phyloP scores from a whole-genome alignment of 2,888 invertebrate genomes.

The Crematogaster levior region DNA sequence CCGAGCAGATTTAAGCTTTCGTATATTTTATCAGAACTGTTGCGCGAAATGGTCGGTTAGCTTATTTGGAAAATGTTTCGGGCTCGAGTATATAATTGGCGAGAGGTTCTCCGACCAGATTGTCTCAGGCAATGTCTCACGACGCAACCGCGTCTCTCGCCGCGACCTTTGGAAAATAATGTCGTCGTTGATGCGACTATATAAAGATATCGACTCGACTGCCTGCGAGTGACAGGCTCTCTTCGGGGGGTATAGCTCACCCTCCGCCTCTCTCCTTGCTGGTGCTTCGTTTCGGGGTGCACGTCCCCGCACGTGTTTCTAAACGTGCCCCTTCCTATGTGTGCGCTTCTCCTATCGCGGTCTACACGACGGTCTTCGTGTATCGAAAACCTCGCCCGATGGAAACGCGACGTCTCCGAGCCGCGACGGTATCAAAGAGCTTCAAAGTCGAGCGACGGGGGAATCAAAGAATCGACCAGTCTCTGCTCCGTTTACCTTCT shows the following conservation, averaged over 20 bases:
- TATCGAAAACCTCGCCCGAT: conserved; percentile 57
- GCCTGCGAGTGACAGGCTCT: conserved; percentile 80
- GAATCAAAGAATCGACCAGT: conserved; percentile 61
- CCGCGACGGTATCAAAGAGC: conserved; percentile 71
- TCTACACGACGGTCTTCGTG: conserved; percentile 47
- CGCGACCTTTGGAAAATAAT: conserved; percentile 76
- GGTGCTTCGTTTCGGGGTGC: conserved; percentile 53
- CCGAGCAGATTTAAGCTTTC: not conserved
- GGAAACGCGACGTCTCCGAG: conserved; percentile 61
- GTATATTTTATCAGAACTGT: not conserved
- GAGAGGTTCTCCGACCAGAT: conserved; percentile 15
- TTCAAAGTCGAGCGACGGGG: conserved; percentile 66
- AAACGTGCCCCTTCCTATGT: conserved; percentile 48
- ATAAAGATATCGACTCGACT: conserved; percentile 82
- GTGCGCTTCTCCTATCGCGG: conserved; percentile 27
- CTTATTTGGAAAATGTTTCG: not conserved
- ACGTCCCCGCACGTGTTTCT: conserved; percentile 47
- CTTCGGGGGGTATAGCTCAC: conserved; percentile 74
- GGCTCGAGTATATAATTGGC: conserved; percentile 35
- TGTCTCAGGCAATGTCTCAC: conserved; percentile 37
- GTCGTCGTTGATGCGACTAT: conserved; percentile 79
- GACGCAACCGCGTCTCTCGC: conserved; percentile 37
- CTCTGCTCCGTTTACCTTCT: conserved; percentile 55
- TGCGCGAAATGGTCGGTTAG: not conserved
- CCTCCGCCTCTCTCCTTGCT: conserved; percentile 34